phyloP scores from a whole-genome alignment of 2,797 vertebrate species.

The Parambassis ranga region DNA sequence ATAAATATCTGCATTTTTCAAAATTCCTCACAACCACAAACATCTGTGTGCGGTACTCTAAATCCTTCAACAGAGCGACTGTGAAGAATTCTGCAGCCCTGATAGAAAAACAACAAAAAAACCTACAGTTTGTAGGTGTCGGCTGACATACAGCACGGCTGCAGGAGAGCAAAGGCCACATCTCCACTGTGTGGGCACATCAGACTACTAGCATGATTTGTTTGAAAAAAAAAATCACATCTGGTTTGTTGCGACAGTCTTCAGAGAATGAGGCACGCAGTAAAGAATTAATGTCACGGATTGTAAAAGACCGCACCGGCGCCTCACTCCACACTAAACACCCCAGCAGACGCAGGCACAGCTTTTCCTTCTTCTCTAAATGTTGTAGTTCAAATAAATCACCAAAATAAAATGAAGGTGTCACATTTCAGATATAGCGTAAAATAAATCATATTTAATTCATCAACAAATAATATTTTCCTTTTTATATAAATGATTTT shows the following conservation, averaged over 20 bases:
- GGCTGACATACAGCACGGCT: constrained; percentile 59
- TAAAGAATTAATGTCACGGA: constrained; percentile 68
- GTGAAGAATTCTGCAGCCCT: constrained; percentile 45
- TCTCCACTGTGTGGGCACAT: constrained; percentile 51
- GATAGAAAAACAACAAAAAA: constrained; percentile 55
- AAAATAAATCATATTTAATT: too few species aligned
- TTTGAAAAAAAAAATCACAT: constrained; percentile 71
- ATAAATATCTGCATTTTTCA: constrained; percentile 15
- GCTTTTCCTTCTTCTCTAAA: background rate
- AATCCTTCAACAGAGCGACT: constrained; percentile 44
- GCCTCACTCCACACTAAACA: constrained; percentile 38
- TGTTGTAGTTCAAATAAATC: constrained; percentile 9
- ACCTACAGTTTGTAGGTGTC: constrained; percentile 70
- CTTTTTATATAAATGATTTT: too few species aligned
- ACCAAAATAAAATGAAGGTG: background rate
- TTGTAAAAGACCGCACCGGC: constrained; percentile 55
- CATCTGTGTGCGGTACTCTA: constrained; percentile 36
- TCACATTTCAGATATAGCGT: too few species aligned
- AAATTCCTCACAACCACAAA: constrained; percentile 30
- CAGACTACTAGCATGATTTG: constrained; percentile 51
- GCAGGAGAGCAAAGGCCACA: constrained; percentile 54
- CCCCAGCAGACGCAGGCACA: constrained; percentile 3
- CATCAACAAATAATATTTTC: too few species aligned
- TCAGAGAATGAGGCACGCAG: constrained; percentile 59
- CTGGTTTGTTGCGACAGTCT: constrained; percentile 66